Percentiles rank a stretch among this genome's conserved stretches.
phyloP scores from a whole-genome alignment of 2,888 invertebrate genomes.

The Cistogaster globosa region DNA sequence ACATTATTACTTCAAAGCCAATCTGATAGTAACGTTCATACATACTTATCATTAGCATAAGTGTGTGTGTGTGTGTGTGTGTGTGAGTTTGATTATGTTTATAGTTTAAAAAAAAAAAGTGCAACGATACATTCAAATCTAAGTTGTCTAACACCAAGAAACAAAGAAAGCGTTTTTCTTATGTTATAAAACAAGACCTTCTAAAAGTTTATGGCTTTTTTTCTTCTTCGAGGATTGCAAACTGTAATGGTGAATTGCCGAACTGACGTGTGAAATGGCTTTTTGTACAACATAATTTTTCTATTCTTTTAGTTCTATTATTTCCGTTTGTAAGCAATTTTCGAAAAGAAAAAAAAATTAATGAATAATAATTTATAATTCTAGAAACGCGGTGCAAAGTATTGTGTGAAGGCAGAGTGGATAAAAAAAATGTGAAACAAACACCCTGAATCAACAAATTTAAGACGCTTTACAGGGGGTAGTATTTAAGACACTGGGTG shows the following conservation, averaged over 20 bases:
- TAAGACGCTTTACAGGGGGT: slow-evolving; percentile 67
- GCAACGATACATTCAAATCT: slow-evolving; percentile 15
- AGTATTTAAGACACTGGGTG: slow-evolving; percentile 46
- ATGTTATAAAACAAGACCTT: slow-evolving; percentile 52
- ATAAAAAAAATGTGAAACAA: slow-evolving; percentile 32
- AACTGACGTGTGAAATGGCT: slow-evolving; percentile 67
- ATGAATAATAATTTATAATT: slow-evolving; percentile 67
- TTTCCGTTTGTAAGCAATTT: slow-evolving; percentile 40
- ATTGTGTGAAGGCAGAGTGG: slow-evolving; percentile 11
- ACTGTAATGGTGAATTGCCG: slow-evolving; percentile 30
- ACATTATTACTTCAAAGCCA: slow-evolving; percentile 47
- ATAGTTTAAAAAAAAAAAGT: slow-evolving; percentile 21
- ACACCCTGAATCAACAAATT: slow-evolving; percentile 53
- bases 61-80: background rate
- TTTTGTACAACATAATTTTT: slow-evolving; percentile 54
- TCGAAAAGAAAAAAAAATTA: slow-evolving; percentile 47
- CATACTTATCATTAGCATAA: background rate
- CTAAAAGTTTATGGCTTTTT: slow-evolving; percentile 60
- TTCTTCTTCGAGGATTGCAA: background rate
- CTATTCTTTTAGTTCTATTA: slow-evolving; percentile 45
- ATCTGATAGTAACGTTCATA: slow-evolving; percentile 7
- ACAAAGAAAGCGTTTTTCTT: slow-evolving; percentile 32
- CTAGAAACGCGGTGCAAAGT: slow-evolving; percentile 45
- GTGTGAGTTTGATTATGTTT: background rate
- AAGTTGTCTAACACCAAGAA: slow-evolving; percentile 17